These are phyloP conservation scores for Drosophila tristis DNA, from an alignment of 1,140 invertebrate species.

Conservation along the genomic window DNA sequence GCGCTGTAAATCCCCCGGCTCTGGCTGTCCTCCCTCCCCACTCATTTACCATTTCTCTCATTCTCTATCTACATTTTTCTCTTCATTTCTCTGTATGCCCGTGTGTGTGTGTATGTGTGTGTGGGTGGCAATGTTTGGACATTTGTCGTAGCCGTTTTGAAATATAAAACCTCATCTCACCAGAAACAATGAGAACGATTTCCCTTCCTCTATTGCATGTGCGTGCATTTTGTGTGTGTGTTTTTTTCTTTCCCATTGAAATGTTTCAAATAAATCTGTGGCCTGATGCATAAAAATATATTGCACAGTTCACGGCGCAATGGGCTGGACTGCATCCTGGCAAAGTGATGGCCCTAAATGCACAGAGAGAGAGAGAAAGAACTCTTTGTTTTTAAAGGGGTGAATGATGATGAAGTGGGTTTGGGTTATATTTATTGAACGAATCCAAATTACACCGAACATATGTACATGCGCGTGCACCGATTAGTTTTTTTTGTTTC, in stretches of 20 bases:
- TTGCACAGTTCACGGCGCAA: slow-evolving; percentile 14
- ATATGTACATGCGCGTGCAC: too few species aligned
- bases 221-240: slow-evolving; percentile 15
- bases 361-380: too few species aligned
- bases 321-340: slow-evolving; percentile 25
- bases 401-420: too few species aligned
- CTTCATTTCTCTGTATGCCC: too few species aligned
- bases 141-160: slow-evolving; percentile 50
- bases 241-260: slow-evolving; percentile 34
- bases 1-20: slow-evolving; percentile 55
- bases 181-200: slow-evolving; percentile 36
- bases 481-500: too few species aligned
- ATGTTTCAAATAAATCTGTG: slow-evolving; percentile 34
- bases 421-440: too few species aligned
- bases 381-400: too few species aligned
- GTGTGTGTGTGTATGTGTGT: neutral
- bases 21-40: too few species aligned
- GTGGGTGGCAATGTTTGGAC: slow-evolving; percentile 52
- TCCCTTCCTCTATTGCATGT: neutral
- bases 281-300: slow-evolving; percentile 28
- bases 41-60: too few species aligned
- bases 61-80: neutral
- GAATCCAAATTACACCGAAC: too few species aligned
- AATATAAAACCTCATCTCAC: slow-evolving; percentile 51
- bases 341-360: slow-evolving; percentile 7